Base-by-base conservation (phyloP, 2,888 invertebrate species). In the Villa cingulata region DNA sequence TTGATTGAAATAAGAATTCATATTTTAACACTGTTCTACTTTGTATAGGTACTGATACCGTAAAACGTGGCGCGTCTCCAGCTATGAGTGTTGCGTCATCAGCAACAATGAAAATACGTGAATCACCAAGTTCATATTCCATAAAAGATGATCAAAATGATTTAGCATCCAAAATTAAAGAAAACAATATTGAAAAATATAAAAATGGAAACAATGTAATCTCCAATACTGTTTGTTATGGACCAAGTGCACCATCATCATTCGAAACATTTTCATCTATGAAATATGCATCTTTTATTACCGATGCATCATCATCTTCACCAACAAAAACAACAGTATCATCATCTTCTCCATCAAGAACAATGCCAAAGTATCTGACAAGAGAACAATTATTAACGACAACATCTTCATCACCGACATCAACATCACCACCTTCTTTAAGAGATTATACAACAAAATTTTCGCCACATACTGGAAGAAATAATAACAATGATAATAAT, bases 41-140 rank as follows among this genome's bases (percentile, higher is more conserved):
- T 2, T 27, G 49, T 45, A 15, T 29, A 70, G 69, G 69, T 58
- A 68, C 69, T 59, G 70, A 70, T 58, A 70, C 69, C 52, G 67
- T 70, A 51, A 70, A 70, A 56, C 64, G 70, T 46, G 70, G 70
- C 56, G 63, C 63, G 45, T 70, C 70, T 49, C 70, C 70, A 47
- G 62, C 62, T 42, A 47, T 48, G 17, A 55, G 53, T 40, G 51
- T 53, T 27, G 48, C 49, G 19, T 67, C 70, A 42, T 61, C 63
- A 16, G 64, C 67, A 57, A 64, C 64, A 50, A 58, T 60, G 45
- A 64, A 60, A 54, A 58, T 68, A 32, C 61, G 64, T 52, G 69
- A 70, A 55, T 64, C 66, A 50, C 58, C 60, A 57, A 69, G 65
- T 54, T 61, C 65, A 48, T 68, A 66, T 53, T 62, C 66, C 49